Conservation (phyloP, 92 coral and sea anemone species). For the Umimayanthus chanpuru region DNA sequence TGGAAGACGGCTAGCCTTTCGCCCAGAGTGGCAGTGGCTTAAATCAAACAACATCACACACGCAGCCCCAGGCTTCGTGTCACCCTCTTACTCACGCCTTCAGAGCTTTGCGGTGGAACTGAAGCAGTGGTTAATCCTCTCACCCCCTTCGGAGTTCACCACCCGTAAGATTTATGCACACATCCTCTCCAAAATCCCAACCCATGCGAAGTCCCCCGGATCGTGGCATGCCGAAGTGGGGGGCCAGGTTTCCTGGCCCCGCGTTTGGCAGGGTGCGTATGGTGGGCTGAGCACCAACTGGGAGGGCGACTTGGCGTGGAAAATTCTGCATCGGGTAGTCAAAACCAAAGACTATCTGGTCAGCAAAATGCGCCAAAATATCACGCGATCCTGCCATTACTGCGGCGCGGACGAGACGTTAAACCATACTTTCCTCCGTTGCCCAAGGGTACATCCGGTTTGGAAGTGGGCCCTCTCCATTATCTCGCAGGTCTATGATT, state of each 20-base stretch:
- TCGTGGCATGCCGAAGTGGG: not conserved
- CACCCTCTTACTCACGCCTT: no score
- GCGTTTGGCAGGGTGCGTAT: not conserved
- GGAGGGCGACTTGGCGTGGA: not conserved
- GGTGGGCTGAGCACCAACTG: slow-evolving; percentile 1
- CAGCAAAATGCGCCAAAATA: not conserved
- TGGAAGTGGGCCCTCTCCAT: not conserved
- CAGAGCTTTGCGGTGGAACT: no score
- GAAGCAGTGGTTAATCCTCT: no score
- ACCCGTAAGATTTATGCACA: not conserved
- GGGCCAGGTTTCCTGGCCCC: not conserved
- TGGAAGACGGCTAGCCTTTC: no score
- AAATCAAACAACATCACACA: no score
- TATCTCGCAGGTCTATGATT: not conserved
- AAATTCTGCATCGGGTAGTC: not conserved
- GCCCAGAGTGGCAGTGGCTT: no score
- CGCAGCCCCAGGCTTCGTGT: no score
- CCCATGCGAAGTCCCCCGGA: not conserved
- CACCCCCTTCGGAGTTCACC: no score
- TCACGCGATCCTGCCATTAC: not conserved
- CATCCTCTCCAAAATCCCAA: not conserved
- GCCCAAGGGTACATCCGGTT: no score
- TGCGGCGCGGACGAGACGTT: no score
- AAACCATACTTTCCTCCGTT: no score
- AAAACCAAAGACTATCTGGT: not conserved